Evolutionary conservation across 2,113 vertebrate genomes (phyloP).

Genomic region (Rostratula benghalensis): DNA sequence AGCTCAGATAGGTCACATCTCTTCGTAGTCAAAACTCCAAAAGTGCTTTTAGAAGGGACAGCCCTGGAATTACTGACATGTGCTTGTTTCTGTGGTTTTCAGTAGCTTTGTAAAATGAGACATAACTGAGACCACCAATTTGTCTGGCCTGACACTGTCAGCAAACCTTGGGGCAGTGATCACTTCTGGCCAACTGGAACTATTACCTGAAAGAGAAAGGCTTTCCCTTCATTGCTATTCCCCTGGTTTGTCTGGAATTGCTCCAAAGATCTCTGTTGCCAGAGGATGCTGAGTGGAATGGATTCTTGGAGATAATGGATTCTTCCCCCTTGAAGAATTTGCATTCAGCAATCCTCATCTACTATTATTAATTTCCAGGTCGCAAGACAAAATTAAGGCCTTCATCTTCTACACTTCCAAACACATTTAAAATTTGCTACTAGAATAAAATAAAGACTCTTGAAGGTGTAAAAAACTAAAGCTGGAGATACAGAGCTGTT

Average conservation of each 20-base stretch:
- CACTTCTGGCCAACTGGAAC: background rate
- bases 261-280: background rate
- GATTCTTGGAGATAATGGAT: background rate
- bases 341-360: background rate
- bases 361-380: background rate
- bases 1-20: background rate
- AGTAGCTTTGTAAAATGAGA: background rate
- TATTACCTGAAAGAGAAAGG: background rate
- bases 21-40: background rate
- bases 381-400: background rate
- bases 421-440: conserved; percentile 15
- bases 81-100: background rate
- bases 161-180: background rate
- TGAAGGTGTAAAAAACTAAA: background rate
- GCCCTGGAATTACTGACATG: background rate
- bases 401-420: background rate
- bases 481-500: conserved; percentile 17
- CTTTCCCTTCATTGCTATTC: background rate
- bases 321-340: background rate
- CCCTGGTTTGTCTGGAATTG: background rate
- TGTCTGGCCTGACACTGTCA: background rate
- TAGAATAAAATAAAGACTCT: conserved; percentile 31
- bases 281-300: background rate
- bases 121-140: background rate
- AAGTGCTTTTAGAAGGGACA: background rate